Percentiles rank a stretch among this genome's conserved stretches.
These are phyloP conservation scores for Allacma fusca DNA, from an alignment of 2,888 invertebrate species.

Conservation along the genomic window DNA sequence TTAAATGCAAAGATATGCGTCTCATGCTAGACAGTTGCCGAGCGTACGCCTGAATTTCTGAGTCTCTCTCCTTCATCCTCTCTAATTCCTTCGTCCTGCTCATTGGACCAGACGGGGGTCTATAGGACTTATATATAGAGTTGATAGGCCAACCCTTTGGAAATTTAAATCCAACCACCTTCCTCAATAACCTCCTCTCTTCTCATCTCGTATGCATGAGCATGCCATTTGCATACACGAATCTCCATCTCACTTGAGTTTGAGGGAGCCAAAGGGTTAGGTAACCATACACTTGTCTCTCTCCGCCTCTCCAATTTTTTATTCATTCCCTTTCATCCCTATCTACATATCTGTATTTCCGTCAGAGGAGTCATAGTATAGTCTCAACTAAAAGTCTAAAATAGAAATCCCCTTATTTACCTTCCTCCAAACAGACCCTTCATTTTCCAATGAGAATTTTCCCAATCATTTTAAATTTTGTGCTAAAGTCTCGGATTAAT, in stretches of 20 bases:
- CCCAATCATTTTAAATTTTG: no score
- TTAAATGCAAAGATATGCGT: constrained; percentile 53
- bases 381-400: no score
- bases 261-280: background rate
- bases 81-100: background rate
- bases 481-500: no score
- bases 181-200: constrained; percentile 16
- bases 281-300: constrained; percentile 3
- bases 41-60: constrained; percentile 14
- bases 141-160: constrained; percentile 43
- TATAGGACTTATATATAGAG: constrained; percentile 12
- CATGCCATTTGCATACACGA: constrained; percentile 43
- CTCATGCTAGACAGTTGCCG: constrained; percentile 55
- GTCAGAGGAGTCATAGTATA: no score
- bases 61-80: background rate
- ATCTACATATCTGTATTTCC: no score
- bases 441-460: no score
- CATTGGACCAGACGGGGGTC: constrained; percentile 4
- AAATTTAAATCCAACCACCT: constrained; percentile 33
- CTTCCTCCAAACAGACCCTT: no score
- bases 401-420: no score
- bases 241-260: background rate
- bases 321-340: background rate
- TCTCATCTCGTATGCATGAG: constrained; percentile 43
- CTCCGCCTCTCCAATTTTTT: constrained; percentile 28